Base-by-base conservation (phyloP, 2,113 vertebrate genomes). In the Cavia porcellus region DNA sequence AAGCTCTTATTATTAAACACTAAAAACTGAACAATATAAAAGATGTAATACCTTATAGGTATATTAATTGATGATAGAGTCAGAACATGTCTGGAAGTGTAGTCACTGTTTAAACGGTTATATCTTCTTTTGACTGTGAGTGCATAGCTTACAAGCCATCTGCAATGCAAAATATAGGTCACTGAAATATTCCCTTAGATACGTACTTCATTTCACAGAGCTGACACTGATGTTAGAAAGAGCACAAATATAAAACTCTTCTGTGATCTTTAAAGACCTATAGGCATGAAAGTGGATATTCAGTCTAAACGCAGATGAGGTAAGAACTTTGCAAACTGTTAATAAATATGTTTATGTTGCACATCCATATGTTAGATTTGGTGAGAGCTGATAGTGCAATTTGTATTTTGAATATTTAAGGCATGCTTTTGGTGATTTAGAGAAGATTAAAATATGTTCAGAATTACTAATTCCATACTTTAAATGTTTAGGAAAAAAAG, bases 351-450 rank as follows among this genome's bases (percentile, higher is more conserved):
- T 17, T 83, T 92, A 89, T 92, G 42, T 42, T 70, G 77, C 79
- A 3, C 62, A 20, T 35, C 30, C 75, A 45, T 81, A 77, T 61
- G 28, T 81, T 91, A 89, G 38, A 75, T 9, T 90, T 84, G 25
- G 17, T 72, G 47, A 45, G 9, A 87, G 47, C 45, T 91, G 15
- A 32, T 68, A 42, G 22, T 80, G 55, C 68, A 93, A 83, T 35
- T 86, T 95, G 85, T 45, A 79, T 88, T 93, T 97, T 30, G 64
- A 5, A 38, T 50, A 83, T 52, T 96, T 80, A 84, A 96, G 85
- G 90, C 3, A n/a, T 87, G 17, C 45, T 62, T 93, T 86, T 96
- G 52, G 45, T 42, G 7, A 15, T 89, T 92, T 84, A 14, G 9
- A 94, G 8, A 93, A 1, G 7, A 93, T 50, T 70, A 62, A 90